Conservation (phyloP, 1,140 invertebrate genomes). For the Dendroctonus ponderosae region DNA sequence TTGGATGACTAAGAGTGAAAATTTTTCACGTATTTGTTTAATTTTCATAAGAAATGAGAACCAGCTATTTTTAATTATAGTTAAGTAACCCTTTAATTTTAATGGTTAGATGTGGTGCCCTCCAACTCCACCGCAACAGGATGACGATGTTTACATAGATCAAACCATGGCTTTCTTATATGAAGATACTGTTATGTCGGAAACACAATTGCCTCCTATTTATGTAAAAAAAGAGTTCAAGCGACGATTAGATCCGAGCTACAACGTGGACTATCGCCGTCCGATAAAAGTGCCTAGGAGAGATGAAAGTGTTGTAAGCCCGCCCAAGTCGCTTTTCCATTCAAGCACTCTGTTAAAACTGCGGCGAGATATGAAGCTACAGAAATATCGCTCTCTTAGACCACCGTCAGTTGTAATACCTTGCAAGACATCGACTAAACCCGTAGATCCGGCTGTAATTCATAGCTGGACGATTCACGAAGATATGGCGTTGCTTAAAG, state of each 20-base stretch:
- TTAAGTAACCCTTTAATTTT: background rate
- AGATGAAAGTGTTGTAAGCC: constrained; percentile 68
- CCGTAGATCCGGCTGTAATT: constrained; percentile 63
- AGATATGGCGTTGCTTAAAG: constrained; percentile 84
- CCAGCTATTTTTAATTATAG: constrained; percentile 1
- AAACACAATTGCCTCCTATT: constrained; percentile 80
- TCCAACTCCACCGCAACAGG: constrained; percentile 88
- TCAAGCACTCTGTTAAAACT: constrained; percentile 68
- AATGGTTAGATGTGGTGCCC: constrained; percentile 87
- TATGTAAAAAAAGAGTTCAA: constrained; percentile 81
- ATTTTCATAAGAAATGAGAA: background rate
- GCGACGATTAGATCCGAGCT: constrained; percentile 60
- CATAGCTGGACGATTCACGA: constrained; percentile 89
- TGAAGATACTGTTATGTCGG: constrained; percentile 77
- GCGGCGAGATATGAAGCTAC: constrained; percentile 52
- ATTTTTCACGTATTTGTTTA: background rate
- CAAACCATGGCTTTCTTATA: constrained; percentile 81
- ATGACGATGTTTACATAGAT: constrained; percentile 90
- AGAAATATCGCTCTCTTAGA: constrained; percentile 67
- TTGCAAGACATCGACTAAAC: constrained; percentile 59
- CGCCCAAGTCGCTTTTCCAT: constrained; percentile 85
- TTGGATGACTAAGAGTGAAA: background rate
- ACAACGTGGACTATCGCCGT: constrained; percentile 57
- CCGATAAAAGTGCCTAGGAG: constrained; percentile 67
- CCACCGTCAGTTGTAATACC: constrained; percentile 62